These are phyloP conservation scores for Drosophila tanythrix DNA, from an alignment of 2,888 invertebrate species.

Conservation along the genomic window DNA sequence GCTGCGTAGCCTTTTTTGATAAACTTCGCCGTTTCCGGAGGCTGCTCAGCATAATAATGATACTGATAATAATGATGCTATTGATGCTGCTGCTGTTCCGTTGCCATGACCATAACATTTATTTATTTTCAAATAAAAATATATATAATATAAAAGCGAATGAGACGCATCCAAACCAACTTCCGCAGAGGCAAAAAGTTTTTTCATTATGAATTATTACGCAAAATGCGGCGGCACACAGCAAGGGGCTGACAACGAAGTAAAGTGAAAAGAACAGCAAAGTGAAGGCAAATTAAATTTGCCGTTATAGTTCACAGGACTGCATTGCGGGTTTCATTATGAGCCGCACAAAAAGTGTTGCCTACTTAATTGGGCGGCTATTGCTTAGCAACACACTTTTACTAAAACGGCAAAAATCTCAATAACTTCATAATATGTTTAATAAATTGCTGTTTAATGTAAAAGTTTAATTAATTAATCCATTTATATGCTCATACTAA, in stretches of 20 bases:
- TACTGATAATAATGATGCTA: conserved; percentile 39
- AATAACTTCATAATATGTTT: background rate
- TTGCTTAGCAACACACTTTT: background rate
- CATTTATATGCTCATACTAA: background rate
- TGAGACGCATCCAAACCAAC: conserved; percentile 31
- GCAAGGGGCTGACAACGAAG: background rate
- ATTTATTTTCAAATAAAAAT: conserved; percentile 74
- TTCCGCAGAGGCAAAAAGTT: conserved; percentile 59
- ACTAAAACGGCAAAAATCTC: background rate
- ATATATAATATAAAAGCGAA: conserved; percentile 45
- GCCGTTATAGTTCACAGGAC: conserved; percentile 49
- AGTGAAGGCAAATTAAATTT: conserved; percentile 59
- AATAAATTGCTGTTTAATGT: background rate
- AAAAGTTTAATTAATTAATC: background rate
- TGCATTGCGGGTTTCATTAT: conserved; percentile 57
- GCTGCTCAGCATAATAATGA: conserved; percentile 41
- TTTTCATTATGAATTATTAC: conserved; percentile 81
- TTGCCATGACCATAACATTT: conserved; percentile 67
- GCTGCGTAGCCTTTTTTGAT: conserved; percentile 75
- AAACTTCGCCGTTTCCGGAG: conserved; percentile 75
- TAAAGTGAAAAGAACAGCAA: background rate
- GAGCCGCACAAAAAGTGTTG: conserved; percentile 25
- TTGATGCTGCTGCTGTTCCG: conserved; percentile 8
- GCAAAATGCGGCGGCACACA: conserved; percentile 34
- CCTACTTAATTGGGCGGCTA: conserved; percentile 36